Evolutionary conservation across 2,797 vertebrate species (phyloP).

Genomic region (Enteromius mattozi): DNA sequence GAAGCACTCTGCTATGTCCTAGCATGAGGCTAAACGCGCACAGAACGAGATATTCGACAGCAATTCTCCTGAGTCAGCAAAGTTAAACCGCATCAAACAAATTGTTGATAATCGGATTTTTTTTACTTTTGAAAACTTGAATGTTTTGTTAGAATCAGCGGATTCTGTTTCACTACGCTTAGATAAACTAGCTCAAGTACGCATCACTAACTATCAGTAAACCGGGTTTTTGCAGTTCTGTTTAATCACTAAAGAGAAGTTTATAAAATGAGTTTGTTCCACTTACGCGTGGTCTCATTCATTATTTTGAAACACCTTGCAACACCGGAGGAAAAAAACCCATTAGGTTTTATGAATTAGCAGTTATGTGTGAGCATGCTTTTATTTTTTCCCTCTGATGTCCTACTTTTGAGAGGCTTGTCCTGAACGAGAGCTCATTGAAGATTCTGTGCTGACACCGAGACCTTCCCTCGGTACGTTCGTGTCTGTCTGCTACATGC

Average conservation of each 20-base stretch:
- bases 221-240: neutral
- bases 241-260: slow-evolving; percentile 12
- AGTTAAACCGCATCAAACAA: neutral
- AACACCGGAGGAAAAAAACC: slow-evolving; percentile 6
- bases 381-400: slow-evolving; percentile 35
- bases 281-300: slow-evolving; percentile 33
- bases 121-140: neutral
- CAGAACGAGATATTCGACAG: slow-evolving; percentile 48
- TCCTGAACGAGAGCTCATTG: slow-evolving; percentile 39
- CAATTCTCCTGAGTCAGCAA: slow-evolving; percentile 42
- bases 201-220: neutral
- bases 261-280: slow-evolving; percentile 31
- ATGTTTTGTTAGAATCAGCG: slow-evolving; percentile 21
- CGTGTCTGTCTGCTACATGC: slow-evolving; percentile 37
- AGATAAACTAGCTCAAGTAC: neutral
- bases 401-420: slow-evolving; percentile 42
- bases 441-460: slow-evolving; percentile 37
- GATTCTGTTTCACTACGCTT: neutral
- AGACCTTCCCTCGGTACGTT: slow-evolving; percentile 18
- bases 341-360: slow-evolving; percentile 40
- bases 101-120: slow-evolving; percentile 3
- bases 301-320: slow-evolving; percentile 36
- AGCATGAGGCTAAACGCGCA: slow-evolving; percentile 21
- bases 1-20: slow-evolving; percentile 26
- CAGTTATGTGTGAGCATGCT: slow-evolving; percentile 27